Evolutionary conservation across 2,888 invertebrate genomes (phyloP).

Genomic region (Notodonta ziczac): DNA sequence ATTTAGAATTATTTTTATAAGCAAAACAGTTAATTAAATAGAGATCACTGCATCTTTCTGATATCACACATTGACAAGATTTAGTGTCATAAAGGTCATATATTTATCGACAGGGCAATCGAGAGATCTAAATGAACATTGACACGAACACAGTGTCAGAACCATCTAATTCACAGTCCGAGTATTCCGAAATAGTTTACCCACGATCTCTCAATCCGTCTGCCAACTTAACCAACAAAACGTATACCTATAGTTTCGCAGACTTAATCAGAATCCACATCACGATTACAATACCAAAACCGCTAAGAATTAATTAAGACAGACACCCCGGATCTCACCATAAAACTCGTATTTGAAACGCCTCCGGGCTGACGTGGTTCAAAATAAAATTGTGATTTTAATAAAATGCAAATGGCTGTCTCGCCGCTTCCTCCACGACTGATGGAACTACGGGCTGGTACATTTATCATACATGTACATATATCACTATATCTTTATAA

Average conservation of each 20-base stretch:
- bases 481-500: neutral
- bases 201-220: neutral
- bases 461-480: slow-evolving; percentile 5
- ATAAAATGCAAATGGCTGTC: slow-evolving; percentile 75
- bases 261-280: slow-evolving; percentile 3
- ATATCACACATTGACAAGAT: no score
- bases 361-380: slow-evolving; percentile 26
- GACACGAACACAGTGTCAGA: no score
- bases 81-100: no score
- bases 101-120: no score
- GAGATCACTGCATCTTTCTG: no score
- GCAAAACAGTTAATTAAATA: no score
- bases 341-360: slow-evolving; percentile 26
- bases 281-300: slow-evolving; percentile 6
- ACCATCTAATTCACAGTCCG: no score
- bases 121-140: no score
- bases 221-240: neutral
- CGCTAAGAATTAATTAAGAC: slow-evolving; percentile 36
- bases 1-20: no score
- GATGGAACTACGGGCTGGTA: slow-evolving; percentile 41
- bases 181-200: neutral
- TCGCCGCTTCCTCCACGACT: slow-evolving; percentile 41
- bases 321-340: slow-evolving; percentile 20
- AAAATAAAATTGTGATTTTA: slow-evolving; percentile 75
- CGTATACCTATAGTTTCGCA: neutral